Conservation (phyloP, 2,797 vertebrate genomes). For the Eulemur albifrons region DNA sequence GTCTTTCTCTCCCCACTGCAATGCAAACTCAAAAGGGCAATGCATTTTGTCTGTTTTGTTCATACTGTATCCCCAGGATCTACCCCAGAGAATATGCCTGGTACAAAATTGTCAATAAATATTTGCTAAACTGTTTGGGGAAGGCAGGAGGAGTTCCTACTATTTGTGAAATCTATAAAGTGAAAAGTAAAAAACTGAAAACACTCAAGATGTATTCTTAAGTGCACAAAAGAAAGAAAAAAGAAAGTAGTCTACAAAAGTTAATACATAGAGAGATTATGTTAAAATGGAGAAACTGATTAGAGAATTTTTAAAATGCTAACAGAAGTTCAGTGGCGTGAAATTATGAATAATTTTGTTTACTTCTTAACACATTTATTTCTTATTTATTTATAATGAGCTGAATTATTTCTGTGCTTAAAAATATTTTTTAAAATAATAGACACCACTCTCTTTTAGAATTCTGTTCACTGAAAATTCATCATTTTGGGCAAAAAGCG, state of each 20-base stretch:
- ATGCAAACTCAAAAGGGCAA: neutral
- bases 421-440: neutral
- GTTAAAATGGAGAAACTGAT: neutral
- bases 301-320: neutral
- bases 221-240: neutral
- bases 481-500: neutral
- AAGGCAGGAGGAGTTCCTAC: neutral
- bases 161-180: neutral
- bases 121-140: neutral
- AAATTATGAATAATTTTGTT: neutral
- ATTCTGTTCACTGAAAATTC: neutral
- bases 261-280: neutral
- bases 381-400: neutral
- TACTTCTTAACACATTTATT: constrained; percentile 1
- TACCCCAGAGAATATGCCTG: neutral
- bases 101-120: neutral
- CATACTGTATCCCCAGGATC: neutral
- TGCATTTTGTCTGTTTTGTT: neutral
- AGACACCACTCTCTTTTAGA: neutral
- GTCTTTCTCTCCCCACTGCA: neutral
- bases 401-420: neutral
- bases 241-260: neutral
- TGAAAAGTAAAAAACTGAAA: neutral
- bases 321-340: neutral
- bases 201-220: neutral